Percentiles rank a stretch among this genome's conserved stretches.
Conservation (phyloP, 2,888 invertebrate genomes). For the Pecten maximus region DNA sequence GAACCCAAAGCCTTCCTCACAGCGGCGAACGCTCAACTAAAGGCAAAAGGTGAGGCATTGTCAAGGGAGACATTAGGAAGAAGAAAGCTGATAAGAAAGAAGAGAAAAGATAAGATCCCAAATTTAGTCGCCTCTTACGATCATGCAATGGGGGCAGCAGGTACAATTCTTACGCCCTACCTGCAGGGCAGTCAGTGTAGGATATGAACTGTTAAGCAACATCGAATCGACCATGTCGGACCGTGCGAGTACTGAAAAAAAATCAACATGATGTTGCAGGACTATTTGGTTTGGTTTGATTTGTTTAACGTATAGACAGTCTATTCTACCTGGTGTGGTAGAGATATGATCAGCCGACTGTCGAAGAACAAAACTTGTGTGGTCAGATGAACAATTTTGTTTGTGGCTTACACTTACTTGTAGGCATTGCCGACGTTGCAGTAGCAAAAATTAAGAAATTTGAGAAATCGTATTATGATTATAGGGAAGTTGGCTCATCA, state of each 20-base stretch:
- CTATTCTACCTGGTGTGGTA: constrained; percentile 52
- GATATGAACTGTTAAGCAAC: too few species aligned
- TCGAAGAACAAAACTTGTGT: constrained; percentile 47
- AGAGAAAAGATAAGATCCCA: too few species aligned
- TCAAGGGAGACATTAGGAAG: too few species aligned
- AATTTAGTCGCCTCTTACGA: too few species aligned
- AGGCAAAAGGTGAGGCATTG: too few species aligned
- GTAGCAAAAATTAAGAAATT: constrained; percentile 54
- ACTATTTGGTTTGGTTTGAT: too few species aligned
- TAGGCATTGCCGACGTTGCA: constrained; percentile 57
- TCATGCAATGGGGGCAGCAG: too few species aligned
- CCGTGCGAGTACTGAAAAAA: constrained; percentile 57
- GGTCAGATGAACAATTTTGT: constrained; percentile 59
- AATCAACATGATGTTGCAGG: constrained; percentile 53
- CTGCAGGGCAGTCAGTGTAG: constrained; percentile 38
- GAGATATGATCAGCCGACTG: constrained; percentile 47
- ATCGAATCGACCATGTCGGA: too few species aligned
- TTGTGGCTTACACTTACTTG: constrained; percentile 59
- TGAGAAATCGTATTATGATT: constrained; percentile 56
- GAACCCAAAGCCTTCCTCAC: too few species aligned
- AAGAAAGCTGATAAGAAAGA: too few species aligned
- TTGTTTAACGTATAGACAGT: too few species aligned
- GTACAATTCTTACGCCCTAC: not conserved
- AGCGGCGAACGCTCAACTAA: too few species aligned
- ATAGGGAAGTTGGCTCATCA: constrained; percentile 56